Evolutionary conservation across 2,888 invertebrate genomes (phyloP).

Genomic region (Mesopsocus fuscifrons): DNA sequence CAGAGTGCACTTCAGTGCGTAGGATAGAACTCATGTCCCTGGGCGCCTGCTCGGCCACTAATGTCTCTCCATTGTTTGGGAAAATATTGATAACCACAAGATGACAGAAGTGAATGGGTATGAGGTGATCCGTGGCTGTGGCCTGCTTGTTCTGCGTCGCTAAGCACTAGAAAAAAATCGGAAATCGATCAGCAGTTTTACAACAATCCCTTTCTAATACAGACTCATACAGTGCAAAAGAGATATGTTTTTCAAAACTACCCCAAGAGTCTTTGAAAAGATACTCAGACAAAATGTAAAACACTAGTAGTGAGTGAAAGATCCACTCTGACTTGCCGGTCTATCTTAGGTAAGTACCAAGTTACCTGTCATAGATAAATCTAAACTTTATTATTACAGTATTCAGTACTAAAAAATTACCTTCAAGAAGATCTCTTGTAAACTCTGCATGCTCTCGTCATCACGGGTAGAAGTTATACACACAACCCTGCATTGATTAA

Average conservation of each 20-base stretch:
- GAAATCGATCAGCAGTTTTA: no score
- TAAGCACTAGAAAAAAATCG: slow-evolving; percentile 1
- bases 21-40: slow-evolving; percentile 43
- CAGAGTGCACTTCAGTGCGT: slow-evolving; percentile 63
- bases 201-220: no score
- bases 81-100: slow-evolving; percentile 77
- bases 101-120: slow-evolving; percentile 74
- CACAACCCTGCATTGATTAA: slow-evolving; percentile 61
- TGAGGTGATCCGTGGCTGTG: slow-evolving; percentile 25
- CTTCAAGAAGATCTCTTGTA: slow-evolving; percentile 73
- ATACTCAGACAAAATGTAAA: no score
- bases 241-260: not conserved
- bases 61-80: slow-evolving; percentile 40
- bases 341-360: no score
- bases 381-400: no score
- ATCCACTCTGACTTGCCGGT: no score
- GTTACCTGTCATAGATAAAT: no score
- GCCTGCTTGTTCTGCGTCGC: not conserved
- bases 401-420: slow-evolving; percentile 25
- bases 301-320: no score
- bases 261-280: slow-evolving; percentile 16
- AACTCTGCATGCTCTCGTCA: slow-evolving; percentile 64
- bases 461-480: slow-evolving; percentile 80
- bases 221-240: no score
- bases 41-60: slow-evolving; percentile 47